Base-by-base conservation (phyloP, 2,888 invertebrate species). In the Drosophila austrosaltans region DNA sequence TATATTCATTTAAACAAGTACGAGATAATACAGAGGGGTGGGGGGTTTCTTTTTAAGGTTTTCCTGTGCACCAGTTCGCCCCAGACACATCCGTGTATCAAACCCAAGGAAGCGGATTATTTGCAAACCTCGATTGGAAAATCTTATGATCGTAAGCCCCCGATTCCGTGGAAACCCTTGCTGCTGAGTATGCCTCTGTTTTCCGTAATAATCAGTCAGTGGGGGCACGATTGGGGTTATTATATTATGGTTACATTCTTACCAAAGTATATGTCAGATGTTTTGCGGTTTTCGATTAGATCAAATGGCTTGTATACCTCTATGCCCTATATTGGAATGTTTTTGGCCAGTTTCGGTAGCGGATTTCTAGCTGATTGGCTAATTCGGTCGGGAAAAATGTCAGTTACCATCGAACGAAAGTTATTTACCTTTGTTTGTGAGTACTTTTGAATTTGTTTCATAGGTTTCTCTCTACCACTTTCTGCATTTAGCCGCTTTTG, bases 141-240 rank as follows among this genome's bases (percentile, higher is more conserved):
- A 62, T 92, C 91, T 7, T 89, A 88, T 59, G 93, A 93, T 70
- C 92, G 93, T 53, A 92, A 94, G 1, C 93, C 93, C 0, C 91
- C 93, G 0, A 95, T 95, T 53, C 96, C 96, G 0, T 96, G 96
- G 96, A 93, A 93, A 75, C 92, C 93, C 0, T 94, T 96, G 53
- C 90, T 95, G 25, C 94, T 93, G 48, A 96, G 95, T 0, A 93
- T 93, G 0, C 95, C 95, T 0, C 91, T 96, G 28, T 94, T 94
- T 94, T 95, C 95, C 0, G 87, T 96, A 0, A 94, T 96, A 8
- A 93, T 94, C 44, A 95, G 95, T 75, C 95, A 96, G 93, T 88
- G 93, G 8, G 94, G 94, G 0, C 94, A 94, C 82, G 94, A 94
- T 79, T 95, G 94, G 94, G 94, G 94, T 3, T 94, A 94, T 81